Percentiles rank a stretch among this genome's conserved stretches.
phyloP scores from a whole-genome alignment of 2,113 vertebrate genomes.

The Carlito syrichta region DNA sequence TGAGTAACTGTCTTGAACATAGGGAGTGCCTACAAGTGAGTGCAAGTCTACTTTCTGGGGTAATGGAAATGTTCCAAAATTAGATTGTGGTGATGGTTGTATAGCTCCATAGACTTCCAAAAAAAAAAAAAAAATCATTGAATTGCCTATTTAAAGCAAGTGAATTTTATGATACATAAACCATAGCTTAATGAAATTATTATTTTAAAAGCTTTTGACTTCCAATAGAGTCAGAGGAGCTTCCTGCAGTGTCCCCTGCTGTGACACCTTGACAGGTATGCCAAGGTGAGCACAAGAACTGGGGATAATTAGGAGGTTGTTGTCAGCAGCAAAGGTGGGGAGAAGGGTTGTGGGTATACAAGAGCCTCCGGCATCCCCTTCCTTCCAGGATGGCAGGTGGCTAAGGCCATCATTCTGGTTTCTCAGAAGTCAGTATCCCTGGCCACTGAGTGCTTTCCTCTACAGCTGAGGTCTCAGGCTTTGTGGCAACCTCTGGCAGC shows the following conservation, averaged over 20 bases:
- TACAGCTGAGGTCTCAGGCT: not conserved
- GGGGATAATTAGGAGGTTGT: not conserved
- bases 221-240: not conserved
- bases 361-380: too few relatives aligned
- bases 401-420: not conserved
- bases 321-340: not conserved
- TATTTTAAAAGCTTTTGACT: not conserved
- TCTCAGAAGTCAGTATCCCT: not conserved
- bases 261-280: not conserved
- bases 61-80: not conserved
- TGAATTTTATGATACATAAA: not conserved
- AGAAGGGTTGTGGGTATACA: not conserved
- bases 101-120: not conserved
- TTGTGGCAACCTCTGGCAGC: not conserved
- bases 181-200: not conserved
- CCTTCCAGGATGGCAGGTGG: not conserved
- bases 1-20: not conserved
- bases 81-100: not conserved
- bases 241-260: accelerated
- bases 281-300: not conserved
- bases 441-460: not conserved
- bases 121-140: not conserved
- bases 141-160: not conserved
- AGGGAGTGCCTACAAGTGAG: not conserved
- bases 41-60: not conserved